Evolutionary conservation across 2,888 invertebrate species (phyloP), one percentile per base, ranked within the genome.

Genomic region (Choristoneura rosaceana): DNA sequence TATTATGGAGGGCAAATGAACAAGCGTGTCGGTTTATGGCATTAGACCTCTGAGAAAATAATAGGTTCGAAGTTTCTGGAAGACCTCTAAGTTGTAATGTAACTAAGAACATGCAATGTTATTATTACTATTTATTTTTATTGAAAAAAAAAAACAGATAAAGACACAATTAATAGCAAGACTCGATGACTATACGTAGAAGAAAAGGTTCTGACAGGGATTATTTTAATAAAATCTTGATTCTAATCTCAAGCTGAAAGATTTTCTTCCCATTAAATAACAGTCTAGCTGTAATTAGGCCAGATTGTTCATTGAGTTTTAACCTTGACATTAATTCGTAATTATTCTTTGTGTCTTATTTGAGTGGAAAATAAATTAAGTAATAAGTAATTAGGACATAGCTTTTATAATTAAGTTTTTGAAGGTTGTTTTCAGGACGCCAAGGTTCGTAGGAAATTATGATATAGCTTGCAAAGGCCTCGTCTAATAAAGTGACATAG

Each of bases 351-450:
- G 52, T 43, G 43, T 41, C 25, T 43, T 60, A 15, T 66, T 45
- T 17, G 34, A 55, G 61, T 45, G 55, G 25, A 61, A 52, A 43
- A 66, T 55, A 55, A 45, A 38, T 47, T 61, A 52, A 17, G 14
- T 45, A 34, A 61, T 38, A 45, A 63, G 12, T 14, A 45, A 14
- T 55, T 25, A 45, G 14, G 33, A 43, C 34, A 34, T 61, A 17
- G 34, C 55, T 14, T 41, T 41, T 47, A 43, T 12, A 60, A 43
- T 62, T 38, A 43, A 17, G 4, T 25, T 43, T 50, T 52, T 58
- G 15, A 14, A 12, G 10, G 47, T n/a, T 33, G 34, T 58, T 65
- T 65, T 63, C 34, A 41, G 12, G 41, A 25, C 50, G 17, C 59
- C 34, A 38, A 60, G 38, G 38, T 9, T 41, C 8, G 60, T 41